Evolutionary conservation across 2,797 vertebrate genomes (phyloP), one percentile per base, ranked within the genome.

Genomic region (Salmo trutta): DNA sequence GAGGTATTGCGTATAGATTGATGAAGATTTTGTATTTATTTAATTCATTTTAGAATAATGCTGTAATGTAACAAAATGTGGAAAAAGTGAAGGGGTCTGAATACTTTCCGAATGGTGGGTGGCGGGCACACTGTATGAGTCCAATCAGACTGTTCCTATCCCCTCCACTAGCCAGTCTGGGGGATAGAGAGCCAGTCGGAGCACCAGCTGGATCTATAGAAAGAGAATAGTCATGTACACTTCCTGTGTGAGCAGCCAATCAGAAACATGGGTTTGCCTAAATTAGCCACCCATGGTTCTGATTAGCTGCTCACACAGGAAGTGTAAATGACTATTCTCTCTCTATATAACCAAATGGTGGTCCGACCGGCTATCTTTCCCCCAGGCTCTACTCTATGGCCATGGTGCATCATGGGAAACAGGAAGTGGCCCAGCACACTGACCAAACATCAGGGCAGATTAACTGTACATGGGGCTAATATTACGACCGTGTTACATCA

Each of bases 141-240:
- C 10, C 36, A 71, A 14, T 76, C 74, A 31, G 79, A 90, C 85
- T 89, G 85, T 85, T 75, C 73, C 67, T 68, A 82, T 84, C 76
- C 41, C 19, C 72, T 82, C 68, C 54, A 74, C 3, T 0, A 69
- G 51, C 79, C 80, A 77, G 71, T 75, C 77, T 10, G 47, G n/a
- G 15, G 64, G 53, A 67, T 47, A 47, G 33, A 74, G 52, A 69
- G 66, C 71, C 29, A 2, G 16, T 19, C 66, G 14, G 66, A 68
- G 15, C 29, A 53, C 36, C 62, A 53, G 21, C 3, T 19, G 33
- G 31, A 31, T 67, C 27, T 67, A 29, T 31, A 31, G 12, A 33
- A 19, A 68, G 27, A 33, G 66, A 68, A 47, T 47, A 47, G 41
- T 47, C 41, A 47, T 7, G 4, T 54, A 54, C 16, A 54, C 53